Base-by-base conservation (phyloP, 2,888 invertebrate genomes). In the Lepidocyrtinus sp. region DNA sequence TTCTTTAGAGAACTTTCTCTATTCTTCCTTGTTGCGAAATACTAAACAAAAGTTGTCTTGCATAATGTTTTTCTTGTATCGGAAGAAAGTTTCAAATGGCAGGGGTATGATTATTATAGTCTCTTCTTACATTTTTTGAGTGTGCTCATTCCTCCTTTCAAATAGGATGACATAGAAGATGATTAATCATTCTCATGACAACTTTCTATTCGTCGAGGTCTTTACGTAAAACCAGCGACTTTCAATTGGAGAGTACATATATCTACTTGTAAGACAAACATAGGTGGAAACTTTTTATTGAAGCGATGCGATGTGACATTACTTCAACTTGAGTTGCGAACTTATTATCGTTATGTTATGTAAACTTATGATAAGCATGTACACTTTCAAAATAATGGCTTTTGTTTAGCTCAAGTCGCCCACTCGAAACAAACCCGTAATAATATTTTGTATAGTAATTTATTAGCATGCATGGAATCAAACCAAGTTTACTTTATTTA, bases 41-140 rank as follows among this genome's bases (percentile, higher is more conserved):
- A 36, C 5, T 36, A 12, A 36, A 36, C 12, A 36, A 36, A 36
- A 12, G 9, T 55, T 55, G 17, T 3, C 55, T 9, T 55, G 17
- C 17, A 55, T 55, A 55, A 55, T n/a, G 2, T 55, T 55, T 36
- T 36, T 55, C 55, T 55, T 55, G n/a, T n/a, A n/a, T n/a, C 17
- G 55, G 9, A n/a, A 55, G 17, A 55, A 55, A 55, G 55, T 55
- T 55, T 36, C 24, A 50, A 72, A 36, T 75, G 75, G 75, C 75
- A 75, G 75, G 75, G 75, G 68, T 50, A 36, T 36, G 12, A 55
- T n/a, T 55, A 75, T 75, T 75, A 69, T 75, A 69, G 69, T 75
- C 17, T 55, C n/a, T 55, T 55, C 55, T 9, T 55, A n/a, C n/a
- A n/a, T 55, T 55, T n/a, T 55, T 9, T 55, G n/a, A 55, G 55